phyloP scores from a whole-genome alignment of 2,797 vertebrate species.

The Peromyscus melanophrys region DNA sequence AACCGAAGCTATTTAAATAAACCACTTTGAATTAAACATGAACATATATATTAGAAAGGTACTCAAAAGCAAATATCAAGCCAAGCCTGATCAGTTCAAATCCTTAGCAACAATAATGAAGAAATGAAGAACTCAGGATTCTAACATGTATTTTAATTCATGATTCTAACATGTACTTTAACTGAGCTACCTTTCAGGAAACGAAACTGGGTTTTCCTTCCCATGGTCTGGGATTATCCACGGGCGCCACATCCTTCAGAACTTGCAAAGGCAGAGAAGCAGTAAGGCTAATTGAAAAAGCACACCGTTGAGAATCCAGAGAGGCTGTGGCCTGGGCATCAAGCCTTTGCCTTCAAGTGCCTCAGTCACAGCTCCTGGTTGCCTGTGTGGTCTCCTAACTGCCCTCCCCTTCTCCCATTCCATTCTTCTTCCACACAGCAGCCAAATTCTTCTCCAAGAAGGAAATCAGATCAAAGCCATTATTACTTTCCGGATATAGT shows the following conservation, averaged over 20 bases:
- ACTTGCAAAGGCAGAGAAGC: constrained; percentile 23
- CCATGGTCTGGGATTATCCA: constrained; percentile 18
- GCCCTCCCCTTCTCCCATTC: background rate
- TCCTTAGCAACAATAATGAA: background rate
- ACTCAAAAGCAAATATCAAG: constrained; percentile 46
- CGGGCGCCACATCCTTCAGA: background rate
- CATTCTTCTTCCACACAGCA: background rate
- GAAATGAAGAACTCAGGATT: background rate
- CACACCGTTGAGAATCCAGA: background rate
- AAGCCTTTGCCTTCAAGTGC: background rate
- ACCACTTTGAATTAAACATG: constrained; percentile 55
- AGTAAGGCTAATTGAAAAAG: background rate
- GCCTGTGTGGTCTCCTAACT: constrained; percentile 8
- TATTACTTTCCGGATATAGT: background rate
- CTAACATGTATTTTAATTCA: background rate
- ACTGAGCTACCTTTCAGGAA: constrained; percentile 42
- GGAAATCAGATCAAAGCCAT: constrained; percentile 31
- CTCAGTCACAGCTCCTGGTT: background rate
- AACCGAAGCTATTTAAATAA: constrained; percentile 50
- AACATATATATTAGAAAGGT: constrained; percentile 40
- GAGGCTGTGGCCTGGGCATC: background rate
- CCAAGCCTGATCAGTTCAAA: constrained; percentile 36
- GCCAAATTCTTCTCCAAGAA: constrained; percentile 43
- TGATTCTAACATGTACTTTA: background rate
- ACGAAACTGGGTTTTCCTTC: constrained; percentile 37